Percentiles rank a stretch among this genome's conserved stretches.
These are phyloP conservation scores for Plebejus argus DNA, from an alignment of 2,888 invertebrate genomes.

Conservation along the genomic window DNA sequence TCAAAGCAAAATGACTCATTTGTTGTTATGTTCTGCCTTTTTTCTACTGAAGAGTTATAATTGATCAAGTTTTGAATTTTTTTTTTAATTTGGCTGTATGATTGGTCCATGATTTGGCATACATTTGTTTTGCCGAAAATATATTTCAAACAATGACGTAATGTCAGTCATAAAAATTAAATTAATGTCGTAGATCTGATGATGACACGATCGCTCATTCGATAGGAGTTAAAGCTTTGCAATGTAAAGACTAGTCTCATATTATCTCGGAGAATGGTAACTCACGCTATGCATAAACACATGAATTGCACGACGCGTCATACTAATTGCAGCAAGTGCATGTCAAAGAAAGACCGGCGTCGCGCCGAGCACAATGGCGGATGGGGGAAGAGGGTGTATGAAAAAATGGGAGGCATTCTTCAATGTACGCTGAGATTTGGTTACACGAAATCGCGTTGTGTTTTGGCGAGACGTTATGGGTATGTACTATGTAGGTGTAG, in stretches of 20 bases:
- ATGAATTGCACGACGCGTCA: slow-evolving; percentile 57
- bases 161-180: too few relatives aligned
- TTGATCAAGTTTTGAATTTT: too few relatives aligned
- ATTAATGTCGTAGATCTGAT: background rate
- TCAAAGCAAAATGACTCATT: too few relatives aligned
- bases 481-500: background rate
- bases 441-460: slow-evolving; percentile 59
- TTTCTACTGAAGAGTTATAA: too few relatives aligned
- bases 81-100: too few relatives aligned
- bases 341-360: slow-evolving; percentile 79
- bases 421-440: slow-evolving; percentile 67
- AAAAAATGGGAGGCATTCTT: slow-evolving; percentile 66
- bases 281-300: slow-evolving; percentile 44
- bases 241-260: slow-evolving; percentile 9
- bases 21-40: too few relatives aligned
- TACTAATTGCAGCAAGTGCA: slow-evolving; percentile 78
- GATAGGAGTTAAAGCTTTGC: background rate
- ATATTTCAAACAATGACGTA: too few relatives aligned
- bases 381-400: slow-evolving; percentile 72
- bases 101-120: too few relatives aligned
- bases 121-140: too few relatives aligned
- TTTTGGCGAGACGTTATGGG: slow-evolving; percentile 34
- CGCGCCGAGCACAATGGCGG: slow-evolving; percentile 76
- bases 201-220: background rate
- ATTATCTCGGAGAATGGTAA: slow-evolving; percentile 42